Conservation (phyloP, 2,888 invertebrate genomes). For the Automeris io region DNA sequence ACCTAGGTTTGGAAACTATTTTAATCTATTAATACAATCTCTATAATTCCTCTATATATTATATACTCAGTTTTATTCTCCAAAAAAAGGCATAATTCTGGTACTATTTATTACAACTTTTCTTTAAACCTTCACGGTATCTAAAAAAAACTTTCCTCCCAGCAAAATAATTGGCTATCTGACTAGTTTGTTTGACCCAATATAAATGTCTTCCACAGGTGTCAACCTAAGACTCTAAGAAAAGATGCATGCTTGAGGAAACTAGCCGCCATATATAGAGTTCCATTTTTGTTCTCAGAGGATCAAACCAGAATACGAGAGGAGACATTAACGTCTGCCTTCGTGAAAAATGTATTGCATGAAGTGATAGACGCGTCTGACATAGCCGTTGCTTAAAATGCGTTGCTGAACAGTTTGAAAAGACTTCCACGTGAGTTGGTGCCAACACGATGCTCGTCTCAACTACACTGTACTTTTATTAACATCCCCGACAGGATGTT, state of each 20-base stretch:
- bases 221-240: no score
- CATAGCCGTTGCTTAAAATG: constrained; percentile 26
- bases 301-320: constrained; percentile 31
- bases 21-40: not conserved
- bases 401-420: constrained; percentile 45
- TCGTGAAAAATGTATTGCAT: constrained; percentile 51
- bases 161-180: no score
- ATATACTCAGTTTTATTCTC: no score
- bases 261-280: not conserved
- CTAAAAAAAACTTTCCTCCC: no score
- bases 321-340: constrained; percentile 40
- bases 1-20: not conserved
- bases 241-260: not conserved
- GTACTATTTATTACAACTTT: no score
- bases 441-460: constrained; percentile 20
- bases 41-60: no score
- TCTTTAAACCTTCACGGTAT: no score
- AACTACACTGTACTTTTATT: constrained; percentile 25
- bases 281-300: constrained; percentile 21
- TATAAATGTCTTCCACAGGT: no score
- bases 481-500: constrained; percentile 19
- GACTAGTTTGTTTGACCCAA: no score
- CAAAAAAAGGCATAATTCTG: no score
- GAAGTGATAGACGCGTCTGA: constrained; percentile 24
- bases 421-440: constrained; percentile 39